Base-by-base conservation (phyloP, 2,888 invertebrate genomes). In the Erebia epiphron region DNA sequence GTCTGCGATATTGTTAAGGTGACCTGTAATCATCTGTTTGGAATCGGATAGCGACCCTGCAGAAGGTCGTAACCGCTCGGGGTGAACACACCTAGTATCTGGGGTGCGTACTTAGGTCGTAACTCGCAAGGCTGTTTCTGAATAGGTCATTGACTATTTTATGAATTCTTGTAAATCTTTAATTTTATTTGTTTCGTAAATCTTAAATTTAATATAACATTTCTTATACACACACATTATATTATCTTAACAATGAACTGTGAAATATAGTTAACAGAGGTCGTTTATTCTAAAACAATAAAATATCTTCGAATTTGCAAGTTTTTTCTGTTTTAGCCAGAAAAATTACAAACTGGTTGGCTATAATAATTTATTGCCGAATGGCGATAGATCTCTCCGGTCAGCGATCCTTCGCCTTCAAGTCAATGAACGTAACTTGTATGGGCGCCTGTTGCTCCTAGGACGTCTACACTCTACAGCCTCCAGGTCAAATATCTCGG, bases 81-180 rank as follows among this genome's bases (percentile, higher is more conserved):
- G 89, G 89, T 90, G 83, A 88, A 86, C 83, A 86, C 79, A 89
- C 90, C 78, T 84, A 82, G 84, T 86, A 83, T 82, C 84, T 84
- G 83, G 85, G 85, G 72, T 64, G 54, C 65, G 52, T 16, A 50
- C 65, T 60, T 60, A 65, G 65, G 65, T 69, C 54, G 26, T n/a
- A n/a, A n/a, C 60, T 69, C 54, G 16, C 13, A n/a, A 21, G 43
- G 18, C 62, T 18, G 14, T 11, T 26, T 57, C 13, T 14, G 11
- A 18, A 13, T 57, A 57, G 14, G 18, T 18, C 35, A 54, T 54
- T 10, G 18, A 54, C 54, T 18, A 18, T 18, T 54, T 54, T 9
- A 18, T 18, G 16, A 50, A 11, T 46, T 13, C 11, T 11, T 11
- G 13, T 10, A 46, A 46, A 46, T 46, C 1, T 46, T 46, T 2